Base-by-base conservation (phyloP, 1,140 invertebrate genomes). In the Drosophila ohnishii region DNA sequence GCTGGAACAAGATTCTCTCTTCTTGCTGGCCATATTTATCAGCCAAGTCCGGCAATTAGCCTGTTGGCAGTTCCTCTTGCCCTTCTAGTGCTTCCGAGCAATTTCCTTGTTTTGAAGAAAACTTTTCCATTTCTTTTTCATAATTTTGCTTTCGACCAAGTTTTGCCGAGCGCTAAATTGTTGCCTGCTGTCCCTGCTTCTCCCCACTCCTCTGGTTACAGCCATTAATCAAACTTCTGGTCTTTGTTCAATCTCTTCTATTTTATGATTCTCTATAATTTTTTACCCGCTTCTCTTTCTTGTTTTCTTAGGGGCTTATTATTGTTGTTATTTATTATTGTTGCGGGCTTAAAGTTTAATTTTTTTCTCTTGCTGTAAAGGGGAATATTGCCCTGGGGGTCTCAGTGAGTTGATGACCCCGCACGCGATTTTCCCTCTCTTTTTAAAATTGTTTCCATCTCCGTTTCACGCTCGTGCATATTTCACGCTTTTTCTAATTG, bases 191-290 rank as follows among this genome's bases (percentile, higher is more conserved):
- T 50, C 25, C 47, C 8, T 8, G 39, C 28, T 9, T 16, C 35
- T 25, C 22, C 32, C 3, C 13, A 16, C 9, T 30, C 34, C 51
- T 11, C 11, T 11, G 34, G 42, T 71, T 67, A 56, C 37, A 70
- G 28, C 63, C 83, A 86, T 86, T 86, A 86, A 86, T 86, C 83
- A 86, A 87, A 87, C 83, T 79, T 86, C 59, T 75, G 59, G 51
- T 66, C 83, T 87, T 87, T 87, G 83, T 87, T 87, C 78, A 82
- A 82, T 75, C 64, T 50, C 42, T 73, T 69, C 63, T 75, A 48
- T 37, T 61, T 61, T 44, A 57, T 42, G 50, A 62, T 32, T 40
- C 19, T 48, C 47, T 55, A 48, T 59, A 16, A 50, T 66, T 66
- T 69, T 65, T 71, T 19, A 47, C 32, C 58, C 16, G 40, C 62